These are phyloP conservation scores for Phortica okadai DNA, from an alignment of 2,888 invertebrate species.

Conservation along the genomic window DNA sequence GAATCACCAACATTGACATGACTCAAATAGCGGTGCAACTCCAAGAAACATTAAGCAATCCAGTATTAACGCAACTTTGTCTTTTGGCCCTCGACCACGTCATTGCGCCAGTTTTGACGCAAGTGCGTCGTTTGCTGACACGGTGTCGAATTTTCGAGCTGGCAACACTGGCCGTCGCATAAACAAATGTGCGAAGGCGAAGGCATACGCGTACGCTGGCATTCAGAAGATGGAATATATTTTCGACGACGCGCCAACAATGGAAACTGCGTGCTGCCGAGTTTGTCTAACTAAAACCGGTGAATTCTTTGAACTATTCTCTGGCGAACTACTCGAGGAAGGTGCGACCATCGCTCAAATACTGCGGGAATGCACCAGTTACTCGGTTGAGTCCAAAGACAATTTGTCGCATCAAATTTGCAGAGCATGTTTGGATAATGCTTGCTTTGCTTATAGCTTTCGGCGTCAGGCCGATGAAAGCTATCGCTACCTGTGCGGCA, in stretches of 20 bases:
- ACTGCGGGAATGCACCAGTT: conserved; percentile 16
- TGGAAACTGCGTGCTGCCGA: not conserved
- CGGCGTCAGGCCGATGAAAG: conserved; percentile 6
- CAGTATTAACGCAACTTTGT: too few relatives aligned
- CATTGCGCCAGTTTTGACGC: too few relatives aligned
- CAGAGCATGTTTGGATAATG: not conserved
- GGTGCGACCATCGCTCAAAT: conserved; percentile 8
- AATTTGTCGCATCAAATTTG: conserved; percentile 18
- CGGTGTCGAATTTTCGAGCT: too few relatives aligned
- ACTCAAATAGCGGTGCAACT: too few relatives aligned
- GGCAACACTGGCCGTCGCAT: too few relatives aligned
- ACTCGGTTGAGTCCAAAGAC: conserved; percentile 1
- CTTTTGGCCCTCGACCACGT: too few relatives aligned
- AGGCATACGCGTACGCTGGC: too few relatives aligned
- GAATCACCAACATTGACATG: too few relatives aligned
- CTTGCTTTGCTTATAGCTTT: not conserved
- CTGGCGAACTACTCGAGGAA: not conserved
- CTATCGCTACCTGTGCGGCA: conserved; percentile 1
- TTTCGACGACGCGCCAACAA: not conserved
- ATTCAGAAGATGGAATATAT: not conserved
- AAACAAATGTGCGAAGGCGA: too few relatives aligned
- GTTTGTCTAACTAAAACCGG: not conserved
- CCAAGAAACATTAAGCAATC: too few relatives aligned
- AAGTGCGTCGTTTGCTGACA: too few relatives aligned
- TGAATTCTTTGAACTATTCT: conserved; percentile 4